These are phyloP conservation scores for Eleutherodactylus coqui DNA, from an alignment of 2,797 vertebrate species.

Conservation along the genomic window DNA sequence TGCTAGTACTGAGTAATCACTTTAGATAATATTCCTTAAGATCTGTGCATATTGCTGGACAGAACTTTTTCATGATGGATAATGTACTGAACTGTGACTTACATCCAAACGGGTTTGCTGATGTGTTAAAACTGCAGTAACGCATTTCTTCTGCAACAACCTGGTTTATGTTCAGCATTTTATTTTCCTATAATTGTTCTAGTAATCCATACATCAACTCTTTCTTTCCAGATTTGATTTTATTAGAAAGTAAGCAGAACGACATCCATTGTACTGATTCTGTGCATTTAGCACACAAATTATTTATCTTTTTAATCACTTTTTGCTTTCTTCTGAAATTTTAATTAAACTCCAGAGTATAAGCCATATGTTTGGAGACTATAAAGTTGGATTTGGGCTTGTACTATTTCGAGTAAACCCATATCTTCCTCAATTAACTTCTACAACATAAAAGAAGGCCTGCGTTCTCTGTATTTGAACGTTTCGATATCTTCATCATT, in stretches of 20 bases:
- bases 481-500: not conserved
- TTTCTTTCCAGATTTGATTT: constrained; percentile 14
- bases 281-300: constrained; percentile 8
- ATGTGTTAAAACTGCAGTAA: constrained; percentile 34
- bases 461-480: not conserved
- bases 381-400: not conserved
- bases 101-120: constrained; percentile 26
- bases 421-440: constrained; percentile 1
- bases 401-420: not conserved
- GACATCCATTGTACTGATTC: constrained; percentile 2
- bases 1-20: constrained; percentile 3
- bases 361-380: constrained; percentile 15
- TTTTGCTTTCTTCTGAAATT: constrained; percentile 12
- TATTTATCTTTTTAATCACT: constrained; percentile 16
- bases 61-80: constrained; percentile 26
- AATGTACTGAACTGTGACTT: constrained; percentile 27
- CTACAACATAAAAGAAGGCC: not conserved
- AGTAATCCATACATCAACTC: not conserved
- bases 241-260: not conserved
- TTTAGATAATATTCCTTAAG: not conserved
- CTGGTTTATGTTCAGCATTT: constrained; percentile 17
- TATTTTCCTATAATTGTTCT: not conserved
- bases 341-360: constrained; percentile 20
- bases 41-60: not conserved
- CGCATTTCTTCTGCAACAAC: not conserved